A percentile compares a stretch with the other conserved stretches of the same genome.
These are phyloP conservation scores for Euura lappo DNA, from an alignment of 1,140 invertebrate species.

Conservation along the genomic window DNA sequence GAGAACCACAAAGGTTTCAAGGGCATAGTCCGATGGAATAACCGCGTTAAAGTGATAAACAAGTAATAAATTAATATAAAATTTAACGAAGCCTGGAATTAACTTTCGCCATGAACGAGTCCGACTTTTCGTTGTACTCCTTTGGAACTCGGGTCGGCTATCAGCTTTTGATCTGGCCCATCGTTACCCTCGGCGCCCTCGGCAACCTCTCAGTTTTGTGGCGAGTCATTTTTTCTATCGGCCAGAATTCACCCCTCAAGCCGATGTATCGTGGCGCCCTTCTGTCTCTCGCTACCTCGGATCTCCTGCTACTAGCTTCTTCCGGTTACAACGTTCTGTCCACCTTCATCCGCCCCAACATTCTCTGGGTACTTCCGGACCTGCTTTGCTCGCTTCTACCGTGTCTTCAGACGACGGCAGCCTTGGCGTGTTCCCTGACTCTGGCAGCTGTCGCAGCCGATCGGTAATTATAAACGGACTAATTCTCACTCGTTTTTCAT, in stretches of 20 bases:
- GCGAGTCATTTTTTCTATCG: conserved; percentile 25
- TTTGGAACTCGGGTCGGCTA: conserved; percentile 18
- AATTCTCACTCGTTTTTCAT: neutral
- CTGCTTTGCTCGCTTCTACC: conserved; percentile 57
- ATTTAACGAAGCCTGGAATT: conserved; percentile 16
- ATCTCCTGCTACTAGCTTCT: conserved; percentile 31
- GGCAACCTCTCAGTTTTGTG: conserved; percentile 34
- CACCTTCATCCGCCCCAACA: conserved; percentile 16
- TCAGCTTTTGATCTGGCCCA: conserved; percentile 38
- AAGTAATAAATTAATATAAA: conserved; percentile 13
- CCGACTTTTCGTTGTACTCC: conserved; percentile 1
- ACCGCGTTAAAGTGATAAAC: neutral
- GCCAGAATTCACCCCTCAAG: conserved; percentile 29
- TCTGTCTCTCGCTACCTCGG: conserved; percentile 35
- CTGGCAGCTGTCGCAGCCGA: conserved; percentile 64
- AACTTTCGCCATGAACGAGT: conserved; percentile 7
- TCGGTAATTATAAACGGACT: conserved; percentile 44
- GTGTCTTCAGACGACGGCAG: conserved; percentile 57
- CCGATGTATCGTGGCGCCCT: conserved; percentile 34
- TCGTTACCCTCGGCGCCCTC: conserved; percentile 31
- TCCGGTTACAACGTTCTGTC: conserved; percentile 33
- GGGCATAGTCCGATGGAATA: neutral
- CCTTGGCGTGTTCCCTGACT: conserved; percentile 59
- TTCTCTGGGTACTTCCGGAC: conserved; percentile 35
- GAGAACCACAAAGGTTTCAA: neutral